These are phyloP conservation scores for Indri indri DNA, from an alignment of 2,113 vertebrate genomes.

Conservation along the genomic window DNA sequence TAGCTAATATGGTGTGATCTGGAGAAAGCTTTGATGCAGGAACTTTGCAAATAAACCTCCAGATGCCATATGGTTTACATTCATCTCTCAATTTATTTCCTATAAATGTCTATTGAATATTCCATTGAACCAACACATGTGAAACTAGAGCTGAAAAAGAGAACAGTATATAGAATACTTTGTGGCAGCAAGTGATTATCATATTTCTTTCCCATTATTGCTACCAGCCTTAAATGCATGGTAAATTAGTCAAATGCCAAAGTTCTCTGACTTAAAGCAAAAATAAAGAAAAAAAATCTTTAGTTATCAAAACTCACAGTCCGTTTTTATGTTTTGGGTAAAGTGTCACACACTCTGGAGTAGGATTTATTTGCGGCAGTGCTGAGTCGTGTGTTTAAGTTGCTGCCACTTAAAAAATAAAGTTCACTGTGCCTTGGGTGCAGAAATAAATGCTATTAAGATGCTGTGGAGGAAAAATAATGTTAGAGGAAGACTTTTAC, in stretches of 20 bases:
- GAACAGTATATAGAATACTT: constrained; percentile 90
- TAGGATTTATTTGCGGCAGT: constrained; percentile 54
- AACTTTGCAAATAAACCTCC: constrained; percentile 98
- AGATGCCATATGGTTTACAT: constrained; percentile 99
- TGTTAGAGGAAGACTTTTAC: constrained; percentile 55
- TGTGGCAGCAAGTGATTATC: constrained; percentile 95
- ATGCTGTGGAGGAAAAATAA: constrained; percentile 72
- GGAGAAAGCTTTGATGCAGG: constrained; percentile 98
- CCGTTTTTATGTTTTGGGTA: constrained; percentile 71
- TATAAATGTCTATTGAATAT: constrained; percentile 99
- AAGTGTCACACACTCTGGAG: constrained; percentile 42
- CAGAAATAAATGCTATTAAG: constrained; percentile 71
- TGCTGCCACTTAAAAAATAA: constrained; percentile 80
- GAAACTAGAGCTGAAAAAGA: constrained; percentile 94
- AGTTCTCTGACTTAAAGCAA: constrained; percentile 81
- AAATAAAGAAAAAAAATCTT: constrained; percentile 85
- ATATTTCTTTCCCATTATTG: constrained; percentile 89
- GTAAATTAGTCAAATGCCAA: constrained; percentile 87
- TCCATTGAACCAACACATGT: constrained; percentile 94
- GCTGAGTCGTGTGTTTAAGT: constrained; percentile 66
- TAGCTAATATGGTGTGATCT: constrained; percentile 99
- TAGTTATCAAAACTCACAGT: constrained; percentile 84
- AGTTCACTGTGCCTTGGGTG: constrained; percentile 53
- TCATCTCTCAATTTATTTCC: constrained; percentile 99
- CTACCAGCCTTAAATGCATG: constrained; percentile 86